These are phyloP conservation scores for Napeogenes inachia DNA, from an alignment of 2,888 invertebrate genomes.

Conservation along the genomic window DNA sequence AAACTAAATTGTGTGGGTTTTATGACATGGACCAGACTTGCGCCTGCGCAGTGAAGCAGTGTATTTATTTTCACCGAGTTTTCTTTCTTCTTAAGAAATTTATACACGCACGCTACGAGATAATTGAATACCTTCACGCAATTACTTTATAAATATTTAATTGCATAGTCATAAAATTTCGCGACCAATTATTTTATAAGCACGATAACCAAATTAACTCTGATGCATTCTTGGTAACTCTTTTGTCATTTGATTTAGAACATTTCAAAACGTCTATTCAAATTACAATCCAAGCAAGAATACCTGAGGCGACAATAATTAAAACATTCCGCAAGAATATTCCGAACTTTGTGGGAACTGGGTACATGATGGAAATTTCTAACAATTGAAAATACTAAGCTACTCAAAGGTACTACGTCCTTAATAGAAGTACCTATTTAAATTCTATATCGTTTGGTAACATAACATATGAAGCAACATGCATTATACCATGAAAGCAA, in stretches of 20 bases:
- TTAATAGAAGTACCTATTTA: slow-evolving; percentile 25
- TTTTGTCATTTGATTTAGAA: slow-evolving; percentile 7
- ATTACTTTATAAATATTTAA: slow-evolving; percentile 56
- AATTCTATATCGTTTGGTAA: slow-evolving; percentile 26
- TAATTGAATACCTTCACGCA: slow-evolving; percentile 73
- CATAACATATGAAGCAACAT: slow-evolving; percentile 10
- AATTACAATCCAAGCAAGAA: slow-evolving; percentile 1
- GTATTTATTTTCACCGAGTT: slow-evolving; percentile 67
- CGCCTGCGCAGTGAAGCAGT: slow-evolving; percentile 54
- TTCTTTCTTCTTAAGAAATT: slow-evolving; percentile 69
- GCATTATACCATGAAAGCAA: slow-evolving; percentile 18
- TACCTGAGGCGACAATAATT: slow-evolving; percentile 2
- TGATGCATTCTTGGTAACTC: not conserved
- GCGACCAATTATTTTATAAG: slow-evolving; percentile 27
- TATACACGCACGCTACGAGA: slow-evolving; percentile 54
- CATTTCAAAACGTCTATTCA: not conserved
- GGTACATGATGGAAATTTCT: slow-evolving; percentile 66
- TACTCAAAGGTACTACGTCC: slow-evolving; percentile 35
- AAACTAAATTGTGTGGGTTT: not conserved
- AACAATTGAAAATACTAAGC: slow-evolving; percentile 44
- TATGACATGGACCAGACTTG: slow-evolving; percentile 13
- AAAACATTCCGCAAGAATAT: slow-evolving; percentile 41
- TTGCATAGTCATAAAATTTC: slow-evolving; percentile 32
- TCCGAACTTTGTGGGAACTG: slow-evolving; percentile 57
- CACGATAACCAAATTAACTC: slow-evolving; percentile 12